A percentile compares a stretch with the other conserved stretches of the same genome.
Conservation (phyloP, 2,888 invertebrate species). For the Lasioglossum leucozonium region DNA sequence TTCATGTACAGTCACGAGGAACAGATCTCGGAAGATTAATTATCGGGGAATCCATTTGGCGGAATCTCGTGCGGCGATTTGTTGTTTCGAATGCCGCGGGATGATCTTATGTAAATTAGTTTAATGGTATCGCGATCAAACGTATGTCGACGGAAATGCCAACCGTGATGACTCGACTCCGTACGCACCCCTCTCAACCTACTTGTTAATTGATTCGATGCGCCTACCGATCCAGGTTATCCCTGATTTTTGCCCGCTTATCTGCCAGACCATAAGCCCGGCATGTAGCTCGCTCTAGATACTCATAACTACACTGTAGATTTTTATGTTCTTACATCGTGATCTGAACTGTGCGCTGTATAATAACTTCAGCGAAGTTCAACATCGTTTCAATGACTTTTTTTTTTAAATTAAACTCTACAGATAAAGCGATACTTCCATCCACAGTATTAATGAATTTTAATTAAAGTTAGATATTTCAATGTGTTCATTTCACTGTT, state of each 20-base stretch:
- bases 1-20: not conserved
- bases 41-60: conserved; percentile 72
- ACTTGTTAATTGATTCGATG: conserved; percentile 42
- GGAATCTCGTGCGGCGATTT: conserved; percentile 52
- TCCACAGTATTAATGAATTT: not conserved
- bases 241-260: conserved; percentile 1
- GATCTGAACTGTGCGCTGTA: not conserved
- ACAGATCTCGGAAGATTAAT: conserved; percentile 71
- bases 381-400: not conserved
- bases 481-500: not conserved
- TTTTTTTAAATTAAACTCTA: no score
- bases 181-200: not conserved
- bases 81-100: conserved; percentile 30
- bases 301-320: not conserved
- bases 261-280: not conserved
- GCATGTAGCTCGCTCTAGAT: not conserved
- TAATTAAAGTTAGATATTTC: not conserved
- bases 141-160: conserved; percentile 45
- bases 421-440: not conserved
- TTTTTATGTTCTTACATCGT: not conserved
- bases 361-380: not conserved
- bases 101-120: conserved; percentile 35
- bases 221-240: not conserved
- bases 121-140: conserved; percentile 49
- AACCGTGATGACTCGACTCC: conserved; percentile 24